phyloP scores from a whole-genome alignment of 1,140 invertebrate genomes.

The Drosophila biarmipes region DNA sequence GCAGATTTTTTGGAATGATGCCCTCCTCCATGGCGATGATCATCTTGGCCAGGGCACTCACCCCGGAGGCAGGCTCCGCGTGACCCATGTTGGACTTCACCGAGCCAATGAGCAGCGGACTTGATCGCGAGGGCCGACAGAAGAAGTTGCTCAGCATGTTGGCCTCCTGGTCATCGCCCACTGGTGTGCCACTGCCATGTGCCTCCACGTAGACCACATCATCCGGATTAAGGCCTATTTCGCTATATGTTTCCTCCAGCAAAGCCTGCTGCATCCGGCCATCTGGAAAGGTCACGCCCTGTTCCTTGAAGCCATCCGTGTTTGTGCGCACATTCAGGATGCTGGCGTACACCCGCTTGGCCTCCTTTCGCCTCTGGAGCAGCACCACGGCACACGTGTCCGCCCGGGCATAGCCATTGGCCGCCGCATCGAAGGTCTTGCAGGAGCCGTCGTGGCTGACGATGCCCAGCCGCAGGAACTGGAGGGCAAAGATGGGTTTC shows the following conservation, averaged over 20 bases:
- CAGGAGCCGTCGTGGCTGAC: conserved; percentile 94
- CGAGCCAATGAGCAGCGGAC: conserved; percentile 95
- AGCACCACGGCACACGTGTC: conserved; percentile 94
- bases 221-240: conserved; percentile 91
- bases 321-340: conserved; percentile 94
- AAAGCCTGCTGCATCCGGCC: conserved; percentile 93
- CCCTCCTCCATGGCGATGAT: conserved; percentile 95
- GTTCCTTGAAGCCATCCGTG: conserved; percentile 94
- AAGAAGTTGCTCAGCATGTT: conserved; percentile 96
- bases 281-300: conserved; percentile 96
- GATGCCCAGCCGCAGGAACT: conserved; percentile 96
- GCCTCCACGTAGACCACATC: conserved; percentile 96
- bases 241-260: conserved; percentile 92
- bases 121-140: conserved; percentile 90
- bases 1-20: conserved; percentile 95
- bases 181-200: conserved; percentile 98
- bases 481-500: conserved; percentile 94
- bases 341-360: conserved; percentile 93
- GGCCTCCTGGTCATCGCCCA: conserved; percentile 98
- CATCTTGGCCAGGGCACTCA: conserved; percentile 95
- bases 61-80: conserved; percentile 96
- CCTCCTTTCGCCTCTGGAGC: conserved; percentile 90
- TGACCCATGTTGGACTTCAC: conserved; percentile 99
- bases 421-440: conserved; percentile 96
- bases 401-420: conserved; percentile 96